A percentile compares a stretch with the other conserved stretches of the same genome.
Conservation (phyloP, 1,140 invertebrate genomes). For the Tetraneura akinire region DNA sequence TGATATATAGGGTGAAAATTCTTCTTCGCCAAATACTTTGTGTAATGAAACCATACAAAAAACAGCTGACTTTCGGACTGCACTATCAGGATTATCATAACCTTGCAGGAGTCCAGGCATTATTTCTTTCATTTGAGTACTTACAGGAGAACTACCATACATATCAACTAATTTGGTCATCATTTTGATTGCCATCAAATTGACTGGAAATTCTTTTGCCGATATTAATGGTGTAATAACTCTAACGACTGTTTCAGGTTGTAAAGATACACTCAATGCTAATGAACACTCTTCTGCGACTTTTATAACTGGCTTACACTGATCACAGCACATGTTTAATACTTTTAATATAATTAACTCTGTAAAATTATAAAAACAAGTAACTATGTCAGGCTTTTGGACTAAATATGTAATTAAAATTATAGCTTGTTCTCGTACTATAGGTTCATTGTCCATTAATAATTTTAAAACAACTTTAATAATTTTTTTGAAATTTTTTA, state of each 20-base stretch:
- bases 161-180: constrained; percentile 75
- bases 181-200: constrained; percentile 91
- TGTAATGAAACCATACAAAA: constrained; percentile 95
- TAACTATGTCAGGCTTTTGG: constrained; percentile 71
- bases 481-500: constrained; percentile 49
- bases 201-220: constrained; percentile 80
- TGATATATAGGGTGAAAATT: constrained; percentile 74
- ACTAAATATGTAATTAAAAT: constrained; percentile 80
- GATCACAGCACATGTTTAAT: constrained; percentile 78
- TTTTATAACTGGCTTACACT: constrained; percentile 72
- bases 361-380: constrained; percentile 80
- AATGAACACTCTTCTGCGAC: constrained; percentile 57
- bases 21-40: constrained; percentile 76
- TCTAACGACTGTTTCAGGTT: constrained; percentile 62
- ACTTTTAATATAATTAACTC: constrained; percentile 87
- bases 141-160: constrained; percentile 68
- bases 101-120: constrained; percentile 88
- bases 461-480: constrained; percentile 48
- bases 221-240: constrained; percentile 80
- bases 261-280: constrained; percentile 52
- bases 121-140: constrained; percentile 74
- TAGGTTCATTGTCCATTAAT: constrained; percentile 47
- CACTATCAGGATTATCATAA: constrained; percentile 83
- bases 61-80: constrained; percentile 89
- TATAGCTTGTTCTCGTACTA: constrained; percentile 64